These are phyloP conservation scores for Gobio gobio DNA, from an alignment of 2,113 vertebrate species.

Conservation along the genomic window DNA sequence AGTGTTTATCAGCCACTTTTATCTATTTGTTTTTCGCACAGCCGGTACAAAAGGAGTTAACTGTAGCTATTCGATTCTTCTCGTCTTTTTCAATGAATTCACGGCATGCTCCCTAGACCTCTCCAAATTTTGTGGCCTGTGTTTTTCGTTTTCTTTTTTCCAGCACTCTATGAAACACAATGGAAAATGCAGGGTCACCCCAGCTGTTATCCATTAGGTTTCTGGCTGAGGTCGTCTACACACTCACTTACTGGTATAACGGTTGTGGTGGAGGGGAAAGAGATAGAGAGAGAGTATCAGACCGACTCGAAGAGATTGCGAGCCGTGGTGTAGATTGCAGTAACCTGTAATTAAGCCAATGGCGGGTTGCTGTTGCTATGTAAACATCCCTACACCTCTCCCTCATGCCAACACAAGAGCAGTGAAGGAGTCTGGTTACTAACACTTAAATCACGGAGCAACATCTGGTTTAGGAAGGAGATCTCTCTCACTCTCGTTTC, in stretches of 20 bases:
- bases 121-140: slow-evolving; percentile 45
- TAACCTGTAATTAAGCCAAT: slow-evolving; percentile 71
- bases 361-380: slow-evolving; percentile 72
- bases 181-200: slow-evolving; percentile 74
- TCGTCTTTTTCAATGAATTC: slow-evolving; percentile 63
- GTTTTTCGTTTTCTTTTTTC: slow-evolving; percentile 47
- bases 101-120: slow-evolving; percentile 55
- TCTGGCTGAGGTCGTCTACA: slow-evolving; percentile 73
- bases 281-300: slow-evolving; percentile 18
- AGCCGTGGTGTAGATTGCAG: slow-evolving; percentile 59
- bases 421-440: slow-evolving; percentile 56
- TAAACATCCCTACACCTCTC: slow-evolving; percentile 73
- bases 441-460: slow-evolving; percentile 68
- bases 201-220: slow-evolving; percentile 77
- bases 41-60: slow-evolving; percentile 21
- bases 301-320: slow-evolving; percentile 45
- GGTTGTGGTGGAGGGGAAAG: background rate
- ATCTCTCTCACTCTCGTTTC: slow-evolving; percentile 19
- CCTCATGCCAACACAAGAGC: slow-evolving; percentile 50
- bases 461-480: slow-evolving; percentile 71
- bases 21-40: background rate
- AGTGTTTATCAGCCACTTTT: background rate
- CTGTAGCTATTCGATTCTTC: slow-evolving; percentile 21
- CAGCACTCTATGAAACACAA: slow-evolving; percentile 68
- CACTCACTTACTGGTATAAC: slow-evolving; percentile 70